phyloP scores from a whole-genome alignment of 2,113 vertebrate genomes.

The Oncorhynchus gorbuscha region DNA sequence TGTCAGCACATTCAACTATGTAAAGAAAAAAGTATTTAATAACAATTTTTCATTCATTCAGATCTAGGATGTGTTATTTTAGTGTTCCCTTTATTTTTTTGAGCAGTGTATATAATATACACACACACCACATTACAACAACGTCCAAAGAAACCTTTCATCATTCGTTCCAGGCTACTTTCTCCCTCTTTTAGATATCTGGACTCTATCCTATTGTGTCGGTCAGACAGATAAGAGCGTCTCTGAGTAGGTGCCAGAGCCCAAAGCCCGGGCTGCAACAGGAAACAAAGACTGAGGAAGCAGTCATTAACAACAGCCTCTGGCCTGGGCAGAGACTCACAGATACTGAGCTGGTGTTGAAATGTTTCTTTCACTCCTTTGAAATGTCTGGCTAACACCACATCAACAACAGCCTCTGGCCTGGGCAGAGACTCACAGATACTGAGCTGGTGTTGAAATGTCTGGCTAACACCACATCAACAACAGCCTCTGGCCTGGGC shows the following conservation, averaged over 20 bases:
- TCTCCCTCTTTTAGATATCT: not conserved
- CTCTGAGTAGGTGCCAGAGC: not conserved
- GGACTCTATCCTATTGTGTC: not conserved
- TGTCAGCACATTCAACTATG: too few relatives aligned
- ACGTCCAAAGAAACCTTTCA: not conserved
- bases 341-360: not conserved
- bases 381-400: not conserved
- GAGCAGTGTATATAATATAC: slow-evolving; percentile 10
- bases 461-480: not conserved
- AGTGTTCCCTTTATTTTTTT: too few relatives aligned
- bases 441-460: not conserved
- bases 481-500: too few relatives aligned
- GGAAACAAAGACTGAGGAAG: not conserved
- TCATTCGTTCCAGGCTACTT: not conserved
- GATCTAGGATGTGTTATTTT: too few relatives aligned
- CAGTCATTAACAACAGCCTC: not conserved
- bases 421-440: not conserved
- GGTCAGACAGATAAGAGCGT: slow-evolving; percentile 3
- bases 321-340: not conserved
- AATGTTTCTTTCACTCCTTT: not conserved
- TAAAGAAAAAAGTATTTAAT: too few relatives aligned
- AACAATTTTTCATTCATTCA: too few relatives aligned
- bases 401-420: not conserved
- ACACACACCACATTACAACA: not conserved
- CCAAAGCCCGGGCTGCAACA: not conserved